phyloP scores from a whole-genome alignment of 2,888 invertebrate genomes.

The Clusia tigrina region DNA sequence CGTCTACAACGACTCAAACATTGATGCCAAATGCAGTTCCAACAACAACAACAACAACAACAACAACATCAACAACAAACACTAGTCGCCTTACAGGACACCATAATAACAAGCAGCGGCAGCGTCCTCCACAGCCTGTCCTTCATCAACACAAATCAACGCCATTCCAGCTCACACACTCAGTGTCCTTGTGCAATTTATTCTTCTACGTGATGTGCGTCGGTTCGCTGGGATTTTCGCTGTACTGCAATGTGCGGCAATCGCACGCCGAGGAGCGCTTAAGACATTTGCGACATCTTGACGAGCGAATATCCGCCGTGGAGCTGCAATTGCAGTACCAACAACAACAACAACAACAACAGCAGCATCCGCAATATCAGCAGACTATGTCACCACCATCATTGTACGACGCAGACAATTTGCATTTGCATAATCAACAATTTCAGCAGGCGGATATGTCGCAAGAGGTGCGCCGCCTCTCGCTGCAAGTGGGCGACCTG shows the following conservation, averaged over 20 bases:
- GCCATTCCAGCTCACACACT: slow-evolving; percentile 36
- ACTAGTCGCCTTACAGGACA: slow-evolving; percentile 12
- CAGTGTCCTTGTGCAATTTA: slow-evolving; percentile 58
- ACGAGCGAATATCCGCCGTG: slow-evolving; percentile 60
- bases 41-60: slow-evolving; percentile 25
- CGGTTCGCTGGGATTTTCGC: slow-evolving; percentile 61
- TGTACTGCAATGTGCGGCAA: slow-evolving; percentile 62
- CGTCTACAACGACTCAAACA: slow-evolving; percentile 22
- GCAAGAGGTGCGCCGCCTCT: slow-evolving; percentile 53
- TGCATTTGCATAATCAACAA: slow-evolving; percentile 26
- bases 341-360: slow-evolving; percentile 28
- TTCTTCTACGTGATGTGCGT: slow-evolving; percentile 62
- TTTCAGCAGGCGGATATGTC: slow-evolving; percentile 44
- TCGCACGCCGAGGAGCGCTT: slow-evolving; percentile 59
- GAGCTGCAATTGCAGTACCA: slow-evolving; percentile 57
- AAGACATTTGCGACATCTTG: slow-evolving; percentile 59
- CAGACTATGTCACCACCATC: slow-evolving; percentile 22
- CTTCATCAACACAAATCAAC: slow-evolving; percentile 26
- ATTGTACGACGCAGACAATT: neutral
- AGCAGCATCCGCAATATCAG: slow-evolving; percentile 5
- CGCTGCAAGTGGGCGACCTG: slow-evolving; percentile 57
- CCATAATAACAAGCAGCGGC: slow-evolving; percentile 23
- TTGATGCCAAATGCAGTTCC: slow-evolving; percentile 35
- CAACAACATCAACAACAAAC: slow-evolving; percentile 34
- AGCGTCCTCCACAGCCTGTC: slow-evolving; percentile 30